Evolutionary conservation across 2,797 vertebrate genomes (phyloP).

Genomic region (Oryzias sinensis): DNA sequence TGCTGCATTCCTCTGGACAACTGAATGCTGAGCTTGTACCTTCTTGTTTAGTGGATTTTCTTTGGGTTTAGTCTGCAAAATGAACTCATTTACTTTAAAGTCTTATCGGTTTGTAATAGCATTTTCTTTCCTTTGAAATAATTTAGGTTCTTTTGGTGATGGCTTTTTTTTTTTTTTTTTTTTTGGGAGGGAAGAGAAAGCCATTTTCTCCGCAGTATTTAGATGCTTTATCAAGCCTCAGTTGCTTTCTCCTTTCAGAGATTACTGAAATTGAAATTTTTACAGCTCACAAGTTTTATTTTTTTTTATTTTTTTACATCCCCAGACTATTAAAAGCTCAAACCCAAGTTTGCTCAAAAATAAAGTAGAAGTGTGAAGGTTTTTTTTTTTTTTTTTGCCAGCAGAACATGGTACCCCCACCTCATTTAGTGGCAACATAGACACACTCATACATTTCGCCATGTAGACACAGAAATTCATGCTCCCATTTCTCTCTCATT

Average conservation of each 20-base stretch:
- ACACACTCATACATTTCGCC: constrained; percentile 78
- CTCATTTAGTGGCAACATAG: constrained; percentile 67
- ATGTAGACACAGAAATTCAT: constrained; percentile 97
- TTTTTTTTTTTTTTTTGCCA: not conserved
- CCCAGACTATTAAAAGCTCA: constrained; percentile 26
- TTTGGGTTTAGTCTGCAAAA: constrained; percentile 10
- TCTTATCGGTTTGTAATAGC: constrained; percentile 36
- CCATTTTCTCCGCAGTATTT: constrained; percentile 45
- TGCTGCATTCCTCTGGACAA: constrained; percentile 51
- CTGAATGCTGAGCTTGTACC: constrained; percentile 57
- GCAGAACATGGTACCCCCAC: constrained; percentile 58
- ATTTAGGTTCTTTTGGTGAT: constrained; percentile 32
- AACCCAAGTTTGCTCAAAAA: constrained; percentile 71
- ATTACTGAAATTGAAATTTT: constrained; percentile 45
- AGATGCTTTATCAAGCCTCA: constrained; percentile 42
- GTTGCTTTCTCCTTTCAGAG: constrained; percentile 30
- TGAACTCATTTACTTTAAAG: constrained; percentile 40
- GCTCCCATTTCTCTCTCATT: constrained; percentile 82
- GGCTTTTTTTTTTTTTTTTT: constrained; percentile 8
- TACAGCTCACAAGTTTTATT: constrained; percentile 14
- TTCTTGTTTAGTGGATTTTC: constrained; percentile 25
- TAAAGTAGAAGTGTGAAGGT: constrained; percentile 29
- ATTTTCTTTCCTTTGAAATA: constrained; percentile 50
- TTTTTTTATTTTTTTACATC: not conserved
- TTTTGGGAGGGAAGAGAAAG: constrained; percentile 39